Evolutionary conservation across 2,888 invertebrate genomes (phyloP).

Genomic region (Petrolisthes cinctipes): DNA sequence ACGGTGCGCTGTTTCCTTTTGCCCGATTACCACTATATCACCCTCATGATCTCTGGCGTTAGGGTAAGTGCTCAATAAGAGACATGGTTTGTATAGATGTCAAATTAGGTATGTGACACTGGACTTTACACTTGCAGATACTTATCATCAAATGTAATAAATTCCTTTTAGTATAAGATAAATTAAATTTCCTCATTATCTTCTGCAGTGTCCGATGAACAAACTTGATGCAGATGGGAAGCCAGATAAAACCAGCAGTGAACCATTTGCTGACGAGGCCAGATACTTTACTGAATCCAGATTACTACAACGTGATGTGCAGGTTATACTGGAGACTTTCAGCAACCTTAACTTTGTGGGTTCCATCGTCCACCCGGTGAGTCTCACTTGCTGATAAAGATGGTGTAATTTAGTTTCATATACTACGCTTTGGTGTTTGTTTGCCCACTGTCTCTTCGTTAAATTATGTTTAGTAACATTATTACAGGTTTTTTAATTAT

Average conservation of each 20-base stretch:
- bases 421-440: not conserved
- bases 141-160: not conserved
- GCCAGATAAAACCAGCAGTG: constrained; percentile 70
- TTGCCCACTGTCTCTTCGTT: not conserved
- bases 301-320: constrained; percentile 90
- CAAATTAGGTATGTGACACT: too few relatives aligned
- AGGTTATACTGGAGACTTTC: constrained; percentile 90
- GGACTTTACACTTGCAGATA: not conserved
- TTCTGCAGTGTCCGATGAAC: constrained; percentile 74
- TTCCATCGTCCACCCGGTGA: constrained; percentile 87
- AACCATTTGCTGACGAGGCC: constrained; percentile 87
- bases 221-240: constrained; percentile 83
- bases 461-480: not conserved
- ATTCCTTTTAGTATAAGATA: not conserved
- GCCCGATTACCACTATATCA: constrained; percentile 91
- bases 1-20: constrained; percentile 92
- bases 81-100: not conserved
- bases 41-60: constrained; percentile 95
- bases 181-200: not conserved
- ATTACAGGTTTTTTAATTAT: not conserved
- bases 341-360: constrained; percentile 95
- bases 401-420: not conserved
- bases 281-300: constrained; percentile 92
- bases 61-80: constrained; percentile 44
- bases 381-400: constrained; percentile 69